Evolutionary conservation across 2,797 vertebrate genomes (phyloP).

Genomic region (Helicolenus hilgendorfi): DNA sequence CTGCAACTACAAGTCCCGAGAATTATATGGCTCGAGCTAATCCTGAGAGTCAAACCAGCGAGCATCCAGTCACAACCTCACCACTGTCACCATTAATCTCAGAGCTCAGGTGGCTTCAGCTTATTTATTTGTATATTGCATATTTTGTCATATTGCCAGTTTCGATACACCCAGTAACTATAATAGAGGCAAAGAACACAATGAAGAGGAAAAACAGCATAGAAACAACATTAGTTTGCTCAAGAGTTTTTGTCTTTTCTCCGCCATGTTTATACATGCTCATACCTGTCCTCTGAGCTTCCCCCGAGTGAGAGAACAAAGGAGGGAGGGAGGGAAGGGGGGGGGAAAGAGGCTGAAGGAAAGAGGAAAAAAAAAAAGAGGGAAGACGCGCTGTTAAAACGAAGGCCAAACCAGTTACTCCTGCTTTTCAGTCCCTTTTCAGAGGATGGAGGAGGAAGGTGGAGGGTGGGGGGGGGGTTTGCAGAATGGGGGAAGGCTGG

Average conservation of each 20-base stretch:
- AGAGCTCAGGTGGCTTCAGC: background rate
- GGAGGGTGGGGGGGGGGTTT: background rate
- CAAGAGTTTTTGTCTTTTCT: constrained; percentile 34
- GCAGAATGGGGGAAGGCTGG: constrained; percentile 41
- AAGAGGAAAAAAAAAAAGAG: constrained; percentile 7
- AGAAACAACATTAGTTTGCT: constrained; percentile 11
- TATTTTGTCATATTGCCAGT: constrained; percentile 40
- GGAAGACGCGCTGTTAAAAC: constrained; percentile 47
- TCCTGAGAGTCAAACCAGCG: background rate
- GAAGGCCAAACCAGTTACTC: constrained; percentile 89
- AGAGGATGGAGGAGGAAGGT: constrained; percentile 51
- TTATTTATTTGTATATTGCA: constrained; percentile 14
- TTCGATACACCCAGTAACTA: constrained; percentile 51
- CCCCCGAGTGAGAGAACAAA: constrained; percentile 29
- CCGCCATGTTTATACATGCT: constrained; percentile 42
- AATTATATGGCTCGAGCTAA: background rate
- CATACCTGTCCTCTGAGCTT: constrained; percentile 64
- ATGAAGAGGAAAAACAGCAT: constrained; percentile 8
- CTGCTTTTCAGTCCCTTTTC: constrained; percentile 76
- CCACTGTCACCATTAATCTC: background rate
- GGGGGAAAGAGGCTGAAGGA: constrained; percentile 39
- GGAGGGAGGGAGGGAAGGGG: constrained; percentile 34
- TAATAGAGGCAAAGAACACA: constrained; percentile 6
- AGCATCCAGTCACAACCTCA: background rate
- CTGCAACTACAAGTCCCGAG: too few relatives aligned